Conservation (phyloP, 23 tunicate species). For the Ascidia mentula region DNA sequence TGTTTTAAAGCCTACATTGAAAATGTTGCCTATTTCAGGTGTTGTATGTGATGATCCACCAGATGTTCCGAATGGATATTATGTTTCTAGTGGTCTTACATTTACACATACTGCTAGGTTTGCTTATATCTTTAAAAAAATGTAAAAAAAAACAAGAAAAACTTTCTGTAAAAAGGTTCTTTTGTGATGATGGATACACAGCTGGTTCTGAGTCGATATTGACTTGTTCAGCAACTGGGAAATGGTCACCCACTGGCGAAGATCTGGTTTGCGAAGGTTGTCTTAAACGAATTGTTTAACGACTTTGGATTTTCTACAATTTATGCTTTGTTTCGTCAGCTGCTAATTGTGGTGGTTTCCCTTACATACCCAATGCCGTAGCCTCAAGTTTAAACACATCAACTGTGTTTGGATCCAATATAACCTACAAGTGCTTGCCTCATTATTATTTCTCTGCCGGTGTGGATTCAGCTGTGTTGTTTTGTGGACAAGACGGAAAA, state of each 20-base stretch:
- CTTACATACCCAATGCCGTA: not conserved
- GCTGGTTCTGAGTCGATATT: not conserved
- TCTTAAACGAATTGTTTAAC: not conserved
- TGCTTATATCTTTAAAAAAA: not conserved
- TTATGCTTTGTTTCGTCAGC: not conserved
- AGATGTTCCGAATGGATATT: not conserved
- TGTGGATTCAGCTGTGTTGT: not conserved
- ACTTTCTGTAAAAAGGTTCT: not conserved
- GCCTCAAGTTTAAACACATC: not conserved
- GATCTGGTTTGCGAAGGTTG: not conserved
- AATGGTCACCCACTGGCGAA: not conserved
- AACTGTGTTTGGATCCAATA: not conserved
- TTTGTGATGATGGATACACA: not conserved
- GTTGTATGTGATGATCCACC: conserved; percentile 26
- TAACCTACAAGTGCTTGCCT: conserved; percentile 19
- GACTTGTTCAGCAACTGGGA: not conserved
- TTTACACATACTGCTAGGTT: conserved; percentile 39
- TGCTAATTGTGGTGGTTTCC: not conserved
- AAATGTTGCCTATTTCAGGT: too few species aligned
- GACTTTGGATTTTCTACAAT: not conserved
- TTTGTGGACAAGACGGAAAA: conserved; percentile 27
- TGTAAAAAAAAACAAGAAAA: not conserved
- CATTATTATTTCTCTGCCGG: conserved; percentile 26
- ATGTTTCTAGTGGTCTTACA: conserved; percentile 13
- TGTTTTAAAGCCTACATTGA: too few species aligned